Percentiles rank a stretch among this genome's conserved stretches.
phyloP scores from a whole-genome alignment of 2,797 vertebrate species.

The Glyptemys insculpta region DNA sequence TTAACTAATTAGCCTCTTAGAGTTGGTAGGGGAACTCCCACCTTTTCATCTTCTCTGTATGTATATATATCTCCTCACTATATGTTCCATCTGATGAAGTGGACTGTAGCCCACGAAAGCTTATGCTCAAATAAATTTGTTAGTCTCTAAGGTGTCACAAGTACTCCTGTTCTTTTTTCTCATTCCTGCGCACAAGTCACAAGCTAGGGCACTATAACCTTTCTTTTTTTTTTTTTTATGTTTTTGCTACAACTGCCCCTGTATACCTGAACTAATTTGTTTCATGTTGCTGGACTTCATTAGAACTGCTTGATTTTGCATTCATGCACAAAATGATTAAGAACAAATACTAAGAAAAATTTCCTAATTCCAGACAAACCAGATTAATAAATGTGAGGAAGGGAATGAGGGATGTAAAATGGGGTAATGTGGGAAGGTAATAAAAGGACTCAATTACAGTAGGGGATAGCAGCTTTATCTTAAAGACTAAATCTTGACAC shows the following conservation, averaged over 20 bases:
- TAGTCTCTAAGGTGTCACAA: too few species aligned
- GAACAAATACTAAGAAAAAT: not conserved
- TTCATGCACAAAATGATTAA: not conserved
- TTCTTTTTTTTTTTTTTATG: not conserved
- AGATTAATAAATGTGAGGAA: rapidly evolving
- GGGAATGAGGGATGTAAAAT: not conserved
- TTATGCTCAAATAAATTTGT: too few species aligned
- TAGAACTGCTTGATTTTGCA: not conserved
- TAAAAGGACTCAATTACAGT: not conserved
- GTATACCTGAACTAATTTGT: not conserved
- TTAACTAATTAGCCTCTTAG: too few species aligned
- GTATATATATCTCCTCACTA: too few species aligned
- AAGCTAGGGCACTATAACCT: not conserved
- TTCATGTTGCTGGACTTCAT: not conserved
- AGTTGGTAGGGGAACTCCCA: too few species aligned
- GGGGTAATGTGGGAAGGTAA: not conserved
- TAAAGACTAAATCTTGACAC: not conserved
- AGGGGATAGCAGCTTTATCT: not conserved
- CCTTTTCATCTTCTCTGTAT: too few species aligned
- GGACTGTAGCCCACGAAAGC: too few species aligned
- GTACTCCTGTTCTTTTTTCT: not conserved
- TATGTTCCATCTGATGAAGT: too few species aligned
- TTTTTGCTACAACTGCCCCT: not conserved
- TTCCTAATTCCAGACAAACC: not conserved
- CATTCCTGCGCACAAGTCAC: not conserved